These are phyloP conservation scores for Achatina immaculata DNA, from an alignment of 1,140 invertebrate genomes.

Conservation along the genomic window DNA sequence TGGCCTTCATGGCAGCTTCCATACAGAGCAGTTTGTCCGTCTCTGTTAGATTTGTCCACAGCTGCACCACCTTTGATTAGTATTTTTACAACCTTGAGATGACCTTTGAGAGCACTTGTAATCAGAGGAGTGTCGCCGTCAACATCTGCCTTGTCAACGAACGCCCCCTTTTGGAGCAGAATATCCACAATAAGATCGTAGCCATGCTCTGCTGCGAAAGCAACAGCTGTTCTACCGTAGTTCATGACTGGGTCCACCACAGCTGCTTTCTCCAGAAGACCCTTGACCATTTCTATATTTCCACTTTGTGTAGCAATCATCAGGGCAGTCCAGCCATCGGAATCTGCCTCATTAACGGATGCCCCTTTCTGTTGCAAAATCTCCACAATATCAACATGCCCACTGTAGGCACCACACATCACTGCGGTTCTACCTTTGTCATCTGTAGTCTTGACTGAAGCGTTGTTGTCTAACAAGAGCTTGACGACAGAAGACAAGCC, in stretches of 20 bases:
- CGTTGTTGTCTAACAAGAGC: background rate
- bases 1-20: slow-evolving; percentile 40
- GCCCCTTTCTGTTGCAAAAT: slow-evolving; percentile 10
- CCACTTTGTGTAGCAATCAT: slow-evolving; percentile 30
- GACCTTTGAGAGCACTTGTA: slow-evolving; percentile 44
- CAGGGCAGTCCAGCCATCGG: slow-evolving; percentile 25
- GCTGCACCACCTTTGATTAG: slow-evolving; percentile 48
- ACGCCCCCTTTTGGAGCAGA: slow-evolving; percentile 83
- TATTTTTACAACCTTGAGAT: slow-evolving; percentile 42
- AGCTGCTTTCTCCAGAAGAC: slow-evolving; percentile 73
- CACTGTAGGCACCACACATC: slow-evolving; percentile 15
- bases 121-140: slow-evolving; percentile 53
- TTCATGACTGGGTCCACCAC: slow-evolving; percentile 72
- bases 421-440: slow-evolving; percentile 14
- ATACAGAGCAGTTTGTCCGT: slow-evolving; percentile 57
- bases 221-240: slow-evolving; percentile 81
- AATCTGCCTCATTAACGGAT: background rate
- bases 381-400: background rate
- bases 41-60: slow-evolving; percentile 47
- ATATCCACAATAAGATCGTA: slow-evolving; percentile 89
- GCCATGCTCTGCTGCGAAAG: slow-evolving; percentile 93
- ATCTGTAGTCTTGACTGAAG: background rate
- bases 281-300: slow-evolving; percentile 66
- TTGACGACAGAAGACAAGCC: background rate
- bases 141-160: slow-evolving; percentile 80